Base-by-base conservation (phyloP, 2,888 invertebrate genomes). In the Clusia tigrina region DNA sequence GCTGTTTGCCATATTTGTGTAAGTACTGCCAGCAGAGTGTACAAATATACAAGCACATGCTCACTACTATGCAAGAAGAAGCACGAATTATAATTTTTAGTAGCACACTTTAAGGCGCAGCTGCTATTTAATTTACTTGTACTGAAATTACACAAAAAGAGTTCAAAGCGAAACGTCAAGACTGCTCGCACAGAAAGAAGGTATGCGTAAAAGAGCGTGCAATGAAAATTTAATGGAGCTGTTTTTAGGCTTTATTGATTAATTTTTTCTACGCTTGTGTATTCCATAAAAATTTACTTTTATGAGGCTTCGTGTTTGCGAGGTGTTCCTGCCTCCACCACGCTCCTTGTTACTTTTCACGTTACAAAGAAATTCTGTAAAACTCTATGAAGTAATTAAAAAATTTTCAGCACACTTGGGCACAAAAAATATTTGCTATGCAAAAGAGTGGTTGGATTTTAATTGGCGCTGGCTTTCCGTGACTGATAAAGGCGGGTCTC, bases 41-140 rank as follows among this genome's bases (percentile, higher is more conserved):
- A 48, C 48, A 48, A 48, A 22, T 48, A 20, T 48, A 15, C 20
- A n/a, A n/a, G n/a, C n/a, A n/a, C n/a, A n/a, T n/a, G n/a, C n/a
- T n/a, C n/a, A n/a, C n/a, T n/a, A n/a, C n/a, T n/a, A n/a, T n/a
- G n/a, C n/a, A 42, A 42, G n/a, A 42, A 32, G 6, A 32, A 10
- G 37, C 23, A n/a, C 24, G 22, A 46, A 58, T 62, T 62, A 46
- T 54, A 54, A 58, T 54, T 48, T 62, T 58, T 25, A 62, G 56
- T 59, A 63, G 63, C 59, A 25, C 38, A 42, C 42, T 52, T 63
- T 63, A 42, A 59, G 59, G 56, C 59, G 52, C 63, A 59, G 46
- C 18, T 38, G 55, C 53, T 63, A 58, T 58, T 56, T 63, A 59
- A 59, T 56, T 17, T 20, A 52, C 23, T 23, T 53, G 52, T 59